phyloP scores from a whole-genome alignment of 2,888 invertebrate genomes.

The Cyclophora punctaria region DNA sequence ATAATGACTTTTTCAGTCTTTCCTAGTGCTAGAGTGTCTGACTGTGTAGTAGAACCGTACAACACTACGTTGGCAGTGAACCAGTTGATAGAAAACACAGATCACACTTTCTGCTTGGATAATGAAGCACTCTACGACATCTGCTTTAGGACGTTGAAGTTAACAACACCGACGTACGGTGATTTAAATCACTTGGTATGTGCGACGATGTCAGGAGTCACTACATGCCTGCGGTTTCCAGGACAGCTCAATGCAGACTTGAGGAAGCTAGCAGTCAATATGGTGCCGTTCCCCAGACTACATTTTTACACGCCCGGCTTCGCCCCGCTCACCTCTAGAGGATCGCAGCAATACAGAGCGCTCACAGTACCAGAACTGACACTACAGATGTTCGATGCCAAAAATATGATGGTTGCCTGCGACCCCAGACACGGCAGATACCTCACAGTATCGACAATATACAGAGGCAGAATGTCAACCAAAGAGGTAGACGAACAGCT shows the following conservation, averaged over 20 bases:
- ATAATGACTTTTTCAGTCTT: conserved; percentile 88
- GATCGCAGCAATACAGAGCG: conserved; percentile 28
- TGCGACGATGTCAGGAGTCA: conserved; percentile 90
- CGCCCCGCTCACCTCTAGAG: conserved; percentile 83
- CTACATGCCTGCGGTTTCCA: conserved; percentile 83
- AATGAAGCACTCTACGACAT: conserved; percentile 84
- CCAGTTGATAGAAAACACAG: conserved; percentile 85
- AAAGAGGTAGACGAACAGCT: too few species aligned
- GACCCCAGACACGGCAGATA: too few species aligned
- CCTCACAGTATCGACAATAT: too few species aligned
- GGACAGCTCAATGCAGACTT: conserved; percentile 66
- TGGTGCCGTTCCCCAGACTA: conserved; percentile 79
- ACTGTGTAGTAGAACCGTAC: conserved; percentile 79
- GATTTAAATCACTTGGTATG: conserved; percentile 89
- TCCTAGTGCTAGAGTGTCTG: conserved; percentile 88
- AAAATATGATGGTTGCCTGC: too few species aligned
- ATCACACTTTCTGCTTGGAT: conserved; percentile 82
- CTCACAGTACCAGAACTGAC: too few species aligned
- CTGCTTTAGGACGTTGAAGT: conserved; percentile 84
- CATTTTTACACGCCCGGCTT: conserved; percentile 76
- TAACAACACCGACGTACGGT: conserved; percentile 85
- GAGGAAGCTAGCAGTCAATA: conserved; percentile 62
- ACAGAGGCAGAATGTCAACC: too few species aligned
- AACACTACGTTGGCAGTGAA: conserved; percentile 90
- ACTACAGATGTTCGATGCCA: too few species aligned